Percentiles rank a stretch among this genome's conserved stretches.
Evolutionary conservation across 2,113 vertebrate species (phyloP).

Genomic region (Hepsetus odoe): DNA sequence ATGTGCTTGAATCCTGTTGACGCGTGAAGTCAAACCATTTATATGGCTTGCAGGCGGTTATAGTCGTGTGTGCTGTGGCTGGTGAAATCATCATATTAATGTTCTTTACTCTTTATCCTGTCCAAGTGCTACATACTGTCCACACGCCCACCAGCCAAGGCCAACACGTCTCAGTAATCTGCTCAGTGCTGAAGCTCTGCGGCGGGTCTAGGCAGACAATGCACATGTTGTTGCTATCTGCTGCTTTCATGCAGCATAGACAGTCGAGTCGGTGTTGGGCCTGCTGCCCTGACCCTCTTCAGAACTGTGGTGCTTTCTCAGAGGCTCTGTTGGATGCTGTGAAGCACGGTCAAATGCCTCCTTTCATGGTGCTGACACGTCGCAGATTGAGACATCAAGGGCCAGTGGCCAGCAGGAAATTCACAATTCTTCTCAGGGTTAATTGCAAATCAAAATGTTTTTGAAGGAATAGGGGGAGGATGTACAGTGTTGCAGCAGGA

Average conservation of each 20-base stretch:
- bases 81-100: slow-evolving; percentile 43
- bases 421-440: slow-evolving; percentile 91
- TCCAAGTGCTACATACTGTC: slow-evolving; percentile 63
- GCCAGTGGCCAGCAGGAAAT: slow-evolving; percentile 86
- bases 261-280: slow-evolving; percentile 85
- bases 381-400: slow-evolving; percentile 97
- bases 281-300: slow-evolving; percentile 83
- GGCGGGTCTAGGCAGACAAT: slow-evolving; percentile 84
- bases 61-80: slow-evolving; percentile 33
- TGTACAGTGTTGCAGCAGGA: background rate
- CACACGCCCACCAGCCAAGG: slow-evolving; percentile 68
- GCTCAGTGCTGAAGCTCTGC: slow-evolving; percentile 71
- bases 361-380: slow-evolving; percentile 91
- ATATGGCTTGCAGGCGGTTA: background rate
- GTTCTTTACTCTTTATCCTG: slow-evolving; percentile 57
- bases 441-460: slow-evolving; percentile 96
- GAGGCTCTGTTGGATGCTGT: slow-evolving; percentile 46
- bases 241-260: slow-evolving; percentile 79
- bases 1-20: background rate
- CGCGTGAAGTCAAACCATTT: slow-evolving; percentile 9
- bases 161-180: slow-evolving; percentile 78
- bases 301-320: slow-evolving; percentile 74
- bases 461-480: slow-evolving; percentile 61
- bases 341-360: slow-evolving; percentile 79
- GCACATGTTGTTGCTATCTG: slow-evolving; percentile 82